Conservation (phyloP, 2,113 vertebrate species). For the Bos indicus region DNA sequence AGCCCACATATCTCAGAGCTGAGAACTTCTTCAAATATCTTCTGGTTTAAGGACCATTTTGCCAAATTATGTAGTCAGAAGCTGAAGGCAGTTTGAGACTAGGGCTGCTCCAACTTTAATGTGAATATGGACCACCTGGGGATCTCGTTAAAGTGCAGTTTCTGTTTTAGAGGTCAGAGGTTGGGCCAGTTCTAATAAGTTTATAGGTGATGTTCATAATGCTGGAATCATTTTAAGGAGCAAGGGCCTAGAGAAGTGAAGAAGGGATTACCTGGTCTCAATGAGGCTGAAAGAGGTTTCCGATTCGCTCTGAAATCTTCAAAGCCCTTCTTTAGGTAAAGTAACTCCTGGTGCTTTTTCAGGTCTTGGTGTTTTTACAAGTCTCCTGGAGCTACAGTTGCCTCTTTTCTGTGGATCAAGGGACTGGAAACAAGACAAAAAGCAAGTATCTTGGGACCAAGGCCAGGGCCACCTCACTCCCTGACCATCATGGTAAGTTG, state of each 20-base stretch:
- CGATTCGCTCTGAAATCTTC: not conserved
- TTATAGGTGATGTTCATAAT: not conserved
- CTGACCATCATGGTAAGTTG: not conserved
- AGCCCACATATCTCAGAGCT: not conserved
- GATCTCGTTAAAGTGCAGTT: not conserved
- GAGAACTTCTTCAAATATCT: not conserved
- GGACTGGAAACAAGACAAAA: not conserved
- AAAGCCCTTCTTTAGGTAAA: not conserved
- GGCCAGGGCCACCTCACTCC: not conserved
- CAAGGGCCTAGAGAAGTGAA: not conserved
- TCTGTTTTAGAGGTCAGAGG: not conserved
- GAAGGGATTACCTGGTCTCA: not conserved
- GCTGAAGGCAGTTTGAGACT: not conserved
- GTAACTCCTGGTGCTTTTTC: not conserved
- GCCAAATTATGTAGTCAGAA: not conserved
- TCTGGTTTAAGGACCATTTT: not conserved
- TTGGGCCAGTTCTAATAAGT: not conserved
- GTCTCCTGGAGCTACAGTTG: not conserved
- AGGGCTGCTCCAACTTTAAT: not conserved
- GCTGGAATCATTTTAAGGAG: not conserved
- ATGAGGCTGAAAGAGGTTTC: not conserved
- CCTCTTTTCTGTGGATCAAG: not conserved
- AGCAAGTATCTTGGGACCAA: not conserved
- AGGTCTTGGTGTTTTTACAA: not conserved
- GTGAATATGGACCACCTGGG: not conserved